Percentiles rank a stretch among this genome's conserved stretches.
Conservation (phyloP, 2,797 vertebrate genomes). For the Thamnophis elegans region DNA sequence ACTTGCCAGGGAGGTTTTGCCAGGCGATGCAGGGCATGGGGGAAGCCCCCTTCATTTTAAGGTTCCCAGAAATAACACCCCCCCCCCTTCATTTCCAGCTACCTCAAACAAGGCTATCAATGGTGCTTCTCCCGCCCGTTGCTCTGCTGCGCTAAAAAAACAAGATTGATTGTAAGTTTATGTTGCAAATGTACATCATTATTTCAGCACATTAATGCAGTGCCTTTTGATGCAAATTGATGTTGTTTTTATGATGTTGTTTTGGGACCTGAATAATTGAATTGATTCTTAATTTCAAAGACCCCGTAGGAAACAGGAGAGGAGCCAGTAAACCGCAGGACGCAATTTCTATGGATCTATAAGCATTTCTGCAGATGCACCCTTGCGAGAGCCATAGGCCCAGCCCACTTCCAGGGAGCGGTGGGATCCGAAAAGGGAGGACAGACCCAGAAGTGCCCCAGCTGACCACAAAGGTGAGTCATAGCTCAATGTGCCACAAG, state of each 20-base stretch:
- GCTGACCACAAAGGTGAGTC: background rate
- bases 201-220: constrained; percentile 67
- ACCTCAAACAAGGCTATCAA: constrained; percentile 51
- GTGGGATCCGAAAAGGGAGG: background rate
- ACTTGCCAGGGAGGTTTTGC: background rate
- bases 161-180: constrained; percentile 69
- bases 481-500: background rate
- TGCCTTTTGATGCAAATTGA: constrained; percentile 69
- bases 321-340: constrained; percentile 4
- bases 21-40: accelerated
- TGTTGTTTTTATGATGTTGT: constrained; percentile 74
- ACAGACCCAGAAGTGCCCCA: too few species aligned
- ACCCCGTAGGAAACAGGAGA: constrained; percentile 39
- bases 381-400: background rate
- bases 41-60: constrained; percentile 26
- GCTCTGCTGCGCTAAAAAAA: constrained; percentile 52
- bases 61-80: constrained; percentile 59
- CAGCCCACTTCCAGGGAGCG: background rate
- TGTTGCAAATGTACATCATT: constrained; percentile 65
- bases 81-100: constrained; percentile 56
- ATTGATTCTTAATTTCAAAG: constrained; percentile 72
- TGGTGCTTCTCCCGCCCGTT: constrained; percentile 54
- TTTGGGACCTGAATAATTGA: constrained; percentile 73
- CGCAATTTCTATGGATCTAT: background rate
- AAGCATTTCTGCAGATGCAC: accelerated